Conservation (phyloP, 2,888 invertebrate genomes). For the Dryadula phaetusa region DNA sequence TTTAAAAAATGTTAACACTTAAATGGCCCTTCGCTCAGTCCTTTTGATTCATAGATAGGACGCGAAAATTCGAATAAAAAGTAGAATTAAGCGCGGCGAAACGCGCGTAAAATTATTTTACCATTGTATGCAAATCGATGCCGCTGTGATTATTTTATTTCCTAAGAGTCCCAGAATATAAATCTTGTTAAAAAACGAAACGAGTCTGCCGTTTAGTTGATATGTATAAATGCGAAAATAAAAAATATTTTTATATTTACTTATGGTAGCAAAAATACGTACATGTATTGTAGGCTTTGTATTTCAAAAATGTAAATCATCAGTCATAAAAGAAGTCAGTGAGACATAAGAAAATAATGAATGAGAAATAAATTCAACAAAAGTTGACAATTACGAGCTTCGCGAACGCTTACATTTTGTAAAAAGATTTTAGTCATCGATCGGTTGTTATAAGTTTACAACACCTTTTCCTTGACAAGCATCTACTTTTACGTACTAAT, state of each 20-base stretch:
- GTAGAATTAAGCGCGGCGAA: constrained; percentile 83
- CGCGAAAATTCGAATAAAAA: constrained; percentile 81
- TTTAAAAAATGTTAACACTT: constrained; percentile 77
- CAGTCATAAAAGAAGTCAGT: constrained; percentile 27
- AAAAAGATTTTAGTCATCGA: constrained; percentile 22
- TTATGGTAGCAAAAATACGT: constrained; percentile 26
- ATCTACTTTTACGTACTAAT: background rate
- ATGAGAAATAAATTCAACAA: constrained; percentile 32
- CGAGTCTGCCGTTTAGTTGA: constrained; percentile 68
- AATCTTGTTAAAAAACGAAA: constrained; percentile 78
- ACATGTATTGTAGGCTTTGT: constrained; percentile 8
- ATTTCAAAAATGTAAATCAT: constrained; percentile 23
- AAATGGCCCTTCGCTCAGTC: constrained; percentile 71
- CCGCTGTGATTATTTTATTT: constrained; percentile 84
- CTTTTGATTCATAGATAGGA: constrained; percentile 83
- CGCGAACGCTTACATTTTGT: constrained; percentile 1
- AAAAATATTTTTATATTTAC: constrained; percentile 45
- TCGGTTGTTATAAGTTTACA: constrained; percentile 18
- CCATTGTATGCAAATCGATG: constrained; percentile 84
- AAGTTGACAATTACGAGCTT: constrained; percentile 29
- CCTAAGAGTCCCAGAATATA: constrained; percentile 80
- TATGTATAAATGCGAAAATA: constrained; percentile 63
- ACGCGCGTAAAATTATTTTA: constrained; percentile 85
- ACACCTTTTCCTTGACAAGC: background rate
- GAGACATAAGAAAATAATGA: constrained; percentile 35